Conservation (phyloP, 2,797 vertebrate species). For the Bucorvus abyssinicus region DNA sequence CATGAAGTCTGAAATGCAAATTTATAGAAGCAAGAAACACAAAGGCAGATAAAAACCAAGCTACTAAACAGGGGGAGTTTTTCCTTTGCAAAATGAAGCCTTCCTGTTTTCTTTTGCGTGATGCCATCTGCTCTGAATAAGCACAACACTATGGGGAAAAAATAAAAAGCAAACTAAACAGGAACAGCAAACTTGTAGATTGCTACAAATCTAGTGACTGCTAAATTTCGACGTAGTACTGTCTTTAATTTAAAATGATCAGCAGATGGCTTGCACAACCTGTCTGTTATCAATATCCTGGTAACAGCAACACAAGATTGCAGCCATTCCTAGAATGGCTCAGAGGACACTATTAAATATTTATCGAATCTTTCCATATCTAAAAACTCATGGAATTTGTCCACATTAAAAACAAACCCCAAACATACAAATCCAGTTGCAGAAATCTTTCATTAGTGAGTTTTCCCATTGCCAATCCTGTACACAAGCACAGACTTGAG, state of each 20-base stretch:
- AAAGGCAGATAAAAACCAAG: background rate
- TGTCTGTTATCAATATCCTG: background rate
- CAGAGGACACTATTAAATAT: background rate
- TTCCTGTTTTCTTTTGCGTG: background rate
- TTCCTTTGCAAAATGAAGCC: constrained; percentile 4
- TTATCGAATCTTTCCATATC: background rate
- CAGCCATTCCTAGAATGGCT: background rate
- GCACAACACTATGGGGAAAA: background rate
- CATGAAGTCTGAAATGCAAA: background rate
- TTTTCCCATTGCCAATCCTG: background rate
- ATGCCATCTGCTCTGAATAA: constrained; percentile 1
- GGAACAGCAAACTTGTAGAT: background rate
- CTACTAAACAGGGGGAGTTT: background rate
- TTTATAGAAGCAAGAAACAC: background rate
- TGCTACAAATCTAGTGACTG: background rate
- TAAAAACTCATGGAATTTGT: constrained; percentile 4
- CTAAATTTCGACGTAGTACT: background rate
- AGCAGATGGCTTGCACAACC: background rate
- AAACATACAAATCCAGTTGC: background rate
- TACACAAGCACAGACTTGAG: background rate
- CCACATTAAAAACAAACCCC: background rate
- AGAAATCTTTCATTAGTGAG: background rate
- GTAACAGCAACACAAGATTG: background rate
- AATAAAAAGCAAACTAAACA: background rate
- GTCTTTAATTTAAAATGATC: background rate